Conservation (phyloP, 2,888 invertebrate genomes). For the Drosophila setosimentum region DNA sequence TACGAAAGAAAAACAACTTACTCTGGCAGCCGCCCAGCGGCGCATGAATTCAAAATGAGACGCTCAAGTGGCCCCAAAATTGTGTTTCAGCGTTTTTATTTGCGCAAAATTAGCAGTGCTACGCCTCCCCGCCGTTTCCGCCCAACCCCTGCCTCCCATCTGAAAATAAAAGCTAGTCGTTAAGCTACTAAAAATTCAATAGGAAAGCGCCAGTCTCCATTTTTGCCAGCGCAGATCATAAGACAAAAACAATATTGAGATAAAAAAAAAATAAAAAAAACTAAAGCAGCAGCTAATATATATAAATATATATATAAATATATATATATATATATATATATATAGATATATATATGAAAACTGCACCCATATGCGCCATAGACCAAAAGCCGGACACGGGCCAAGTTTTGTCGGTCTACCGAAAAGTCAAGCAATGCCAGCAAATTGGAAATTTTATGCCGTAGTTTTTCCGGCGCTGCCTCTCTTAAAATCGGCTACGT, state of each 20-base stretch:
- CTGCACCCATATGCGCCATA: conserved; percentile 57
- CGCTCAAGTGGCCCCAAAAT: conserved; percentile 69
- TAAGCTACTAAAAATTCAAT: conserved; percentile 70
- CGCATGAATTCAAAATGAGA: conserved; percentile 78
- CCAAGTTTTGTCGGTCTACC: conserved; percentile 64
- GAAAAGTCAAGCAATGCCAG: conserved; percentile 72
- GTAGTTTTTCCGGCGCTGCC: conserved; percentile 59
- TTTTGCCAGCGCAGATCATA: conserved; percentile 39
- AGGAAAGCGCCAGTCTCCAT: conserved; percentile 52
- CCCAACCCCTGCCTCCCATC: not conserved
- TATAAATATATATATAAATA: not conserved
- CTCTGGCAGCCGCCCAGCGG: conserved; percentile 40
- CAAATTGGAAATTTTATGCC: conserved; percentile 81
- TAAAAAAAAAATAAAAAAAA: conserved; percentile 4
- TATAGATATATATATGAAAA: conserved; percentile 9
- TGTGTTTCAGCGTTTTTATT: conserved; percentile 76
- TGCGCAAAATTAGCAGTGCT: conserved; percentile 72
- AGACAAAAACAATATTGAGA: conserved; percentile 28
- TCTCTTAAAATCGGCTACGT: conserved; percentile 68
- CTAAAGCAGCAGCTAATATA: conserved; percentile 1
- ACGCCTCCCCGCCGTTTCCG: not conserved
- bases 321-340: not conserved
- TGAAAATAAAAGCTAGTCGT: conserved; percentile 8
- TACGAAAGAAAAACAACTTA: conserved; percentile 4
- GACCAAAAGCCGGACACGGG: conserved; percentile 52